A percentile compares a stretch with the other conserved stretches of the same genome.
Conservation (phyloP, 2,797 vertebrate genomes). For the Poliocrania exsul region DNA sequence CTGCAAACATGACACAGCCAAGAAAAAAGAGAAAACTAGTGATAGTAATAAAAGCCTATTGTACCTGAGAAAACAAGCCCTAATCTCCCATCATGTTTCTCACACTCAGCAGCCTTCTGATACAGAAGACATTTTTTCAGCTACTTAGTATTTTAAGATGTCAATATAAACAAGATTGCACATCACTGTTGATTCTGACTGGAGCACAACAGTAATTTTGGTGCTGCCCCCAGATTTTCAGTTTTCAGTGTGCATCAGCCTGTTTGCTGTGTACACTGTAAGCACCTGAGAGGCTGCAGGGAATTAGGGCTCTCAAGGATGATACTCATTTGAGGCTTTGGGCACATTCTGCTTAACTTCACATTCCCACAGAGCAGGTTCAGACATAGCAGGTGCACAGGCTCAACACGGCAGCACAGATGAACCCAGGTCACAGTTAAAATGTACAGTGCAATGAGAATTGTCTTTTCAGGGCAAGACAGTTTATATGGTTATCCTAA, state of each 20-base stretch:
- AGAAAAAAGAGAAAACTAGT: not conserved
- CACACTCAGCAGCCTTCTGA: not conserved
- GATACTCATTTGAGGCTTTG: not conserved
- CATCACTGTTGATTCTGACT: not conserved
- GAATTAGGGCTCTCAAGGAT: not conserved
- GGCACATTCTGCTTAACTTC: not conserved
- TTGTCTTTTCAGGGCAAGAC: not conserved
- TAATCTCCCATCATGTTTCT: not conserved
- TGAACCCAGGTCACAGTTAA: not conserved
- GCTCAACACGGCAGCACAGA: not conserved
- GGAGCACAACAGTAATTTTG: not conserved
- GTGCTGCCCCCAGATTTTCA: not conserved
- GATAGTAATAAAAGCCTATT: not conserved
- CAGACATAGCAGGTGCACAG: not conserved
- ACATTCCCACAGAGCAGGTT: not conserved
- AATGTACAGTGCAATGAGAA: not conserved
- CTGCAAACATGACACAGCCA: not conserved
- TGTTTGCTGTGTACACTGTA: not conserved
- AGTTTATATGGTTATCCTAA: not conserved
- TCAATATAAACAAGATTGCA: not conserved
- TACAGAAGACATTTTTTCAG: not conserved
- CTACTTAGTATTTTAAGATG: not conserved
- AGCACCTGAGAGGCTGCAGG: not conserved
- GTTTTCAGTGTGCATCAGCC: not conserved
- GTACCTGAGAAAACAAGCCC: not conserved